Evolutionary conservation across 30 jellyfish, hydroid and myxozoan genomes (phyloP).

Genomic region (Nemopilema nomurai): DNA sequence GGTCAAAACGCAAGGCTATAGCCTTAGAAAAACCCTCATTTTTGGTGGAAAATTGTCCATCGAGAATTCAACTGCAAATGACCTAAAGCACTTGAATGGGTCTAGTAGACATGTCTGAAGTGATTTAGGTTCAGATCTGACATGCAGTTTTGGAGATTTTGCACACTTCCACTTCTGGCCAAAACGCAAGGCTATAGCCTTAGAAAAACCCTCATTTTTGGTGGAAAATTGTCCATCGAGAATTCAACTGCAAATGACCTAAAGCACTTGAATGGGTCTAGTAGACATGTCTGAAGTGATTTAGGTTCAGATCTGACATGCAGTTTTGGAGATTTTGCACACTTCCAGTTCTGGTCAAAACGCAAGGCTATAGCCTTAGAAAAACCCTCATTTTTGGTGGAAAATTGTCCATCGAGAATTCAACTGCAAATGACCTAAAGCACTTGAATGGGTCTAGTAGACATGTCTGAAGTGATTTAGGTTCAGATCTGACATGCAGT

Average conservation of each 20-base stretch:
- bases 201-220: background rate
- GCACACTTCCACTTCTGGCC: background rate
- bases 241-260: background rate
- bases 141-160: too few relatives aligned
- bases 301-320: background rate
- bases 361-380: background rate
- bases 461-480: too few relatives aligned
- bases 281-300: too few relatives aligned
- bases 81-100: background rate
- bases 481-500: too few relatives aligned
- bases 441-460: too few relatives aligned
- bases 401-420: background rate
- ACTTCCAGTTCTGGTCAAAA: background rate
- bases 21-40: background rate
- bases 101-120: background rate
- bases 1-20: background rate
- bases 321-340: background rate
- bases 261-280: background rate
- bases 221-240: background rate
- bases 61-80: background rate
- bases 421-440: too few relatives aligned
- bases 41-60: conserved; percentile 1
- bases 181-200: background rate
- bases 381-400: background rate
- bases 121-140: too few relatives aligned